Conservation (phyloP, 2,113 vertebrate genomes). For the Carassius gibelio region DNA sequence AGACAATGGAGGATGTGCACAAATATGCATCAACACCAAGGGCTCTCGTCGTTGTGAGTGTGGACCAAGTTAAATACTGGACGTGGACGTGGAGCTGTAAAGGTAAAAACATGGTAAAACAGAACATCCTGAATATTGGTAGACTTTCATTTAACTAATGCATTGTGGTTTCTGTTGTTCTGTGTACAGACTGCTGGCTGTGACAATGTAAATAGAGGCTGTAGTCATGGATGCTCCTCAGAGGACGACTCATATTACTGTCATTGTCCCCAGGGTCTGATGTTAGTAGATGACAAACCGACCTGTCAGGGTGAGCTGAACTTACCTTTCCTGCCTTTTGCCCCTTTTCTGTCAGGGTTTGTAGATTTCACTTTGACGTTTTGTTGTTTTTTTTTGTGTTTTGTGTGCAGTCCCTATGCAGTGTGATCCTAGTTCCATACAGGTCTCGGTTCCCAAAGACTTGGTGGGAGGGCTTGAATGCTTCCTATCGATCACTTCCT, state of each 20-base stretch:
- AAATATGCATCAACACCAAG: too few relatives aligned
- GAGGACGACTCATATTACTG: constrained; percentile 81
- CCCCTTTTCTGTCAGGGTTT: constrained; percentile 36
- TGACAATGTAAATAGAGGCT: too few relatives aligned
- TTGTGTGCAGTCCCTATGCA: constrained; percentile 84
- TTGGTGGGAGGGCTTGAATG: constrained; percentile 92
- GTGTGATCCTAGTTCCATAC: constrained; percentile 88
- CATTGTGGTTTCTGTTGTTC: too few relatives aligned
- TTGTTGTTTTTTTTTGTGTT: not conserved
- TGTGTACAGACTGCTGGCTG: too few relatives aligned
- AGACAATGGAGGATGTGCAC: too few relatives aligned
- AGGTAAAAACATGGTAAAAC: too few relatives aligned
- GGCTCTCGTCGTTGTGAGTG: too few relatives aligned
- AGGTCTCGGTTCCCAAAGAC: constrained; percentile 91
- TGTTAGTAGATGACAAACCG: constrained; percentile 86
- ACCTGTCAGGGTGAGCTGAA: constrained; percentile 86
- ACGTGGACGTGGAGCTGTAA: too few relatives aligned
- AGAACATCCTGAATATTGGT: too few relatives aligned
- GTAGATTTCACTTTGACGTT: not conserved
- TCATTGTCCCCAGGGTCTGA: constrained; percentile 87
- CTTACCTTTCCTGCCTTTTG: not conserved
- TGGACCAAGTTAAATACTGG: too few relatives aligned
- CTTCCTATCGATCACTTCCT: constrained; percentile 91
- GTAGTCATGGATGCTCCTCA: not conserved
- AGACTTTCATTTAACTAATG: too few relatives aligned